Conservation (phyloP, 2,888 invertebrate genomes). For the Pandemis corylana region DNA sequence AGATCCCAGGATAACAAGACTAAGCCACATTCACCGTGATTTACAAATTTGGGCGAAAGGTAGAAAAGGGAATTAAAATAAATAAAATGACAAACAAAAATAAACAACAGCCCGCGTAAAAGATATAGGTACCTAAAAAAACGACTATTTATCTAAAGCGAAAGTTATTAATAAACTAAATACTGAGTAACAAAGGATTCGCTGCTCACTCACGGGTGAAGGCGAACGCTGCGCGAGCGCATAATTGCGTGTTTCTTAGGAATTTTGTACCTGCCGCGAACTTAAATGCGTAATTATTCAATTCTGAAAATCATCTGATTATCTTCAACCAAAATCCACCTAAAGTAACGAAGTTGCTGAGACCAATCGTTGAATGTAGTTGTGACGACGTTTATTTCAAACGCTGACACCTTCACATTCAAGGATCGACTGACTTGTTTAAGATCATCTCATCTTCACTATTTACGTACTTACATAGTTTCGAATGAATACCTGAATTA, state of each 20-base stretch:
- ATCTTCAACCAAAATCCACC: neutral
- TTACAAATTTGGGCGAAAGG: no score
- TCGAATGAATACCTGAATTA: neutral
- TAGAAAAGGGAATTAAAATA: no score
- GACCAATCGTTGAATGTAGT: no score
- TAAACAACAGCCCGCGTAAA: no score
- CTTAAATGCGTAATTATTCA: neutral
- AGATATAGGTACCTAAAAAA: no score
- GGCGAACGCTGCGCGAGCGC: slow-evolving; percentile 25
- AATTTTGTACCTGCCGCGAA: slow-evolving; percentile 37
- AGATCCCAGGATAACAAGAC: no score
- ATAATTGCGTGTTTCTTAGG: slow-evolving; percentile 32
- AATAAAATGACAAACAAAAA: no score
- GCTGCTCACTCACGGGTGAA: slow-evolving; percentile 10
- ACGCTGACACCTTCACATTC: no score
- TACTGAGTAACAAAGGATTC: slow-evolving; percentile 15
- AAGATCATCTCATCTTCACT: neutral
- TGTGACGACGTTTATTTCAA: neutral
- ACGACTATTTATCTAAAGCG: no score
- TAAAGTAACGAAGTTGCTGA: neutral
- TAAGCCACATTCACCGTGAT: no score
- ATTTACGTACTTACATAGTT: neutral
- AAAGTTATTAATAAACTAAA: neutral
- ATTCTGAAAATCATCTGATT: neutral
- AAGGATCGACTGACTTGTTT: no score